Evolutionary conservation across 2,888 invertebrate genomes (phyloP).

Genomic region (Sylvicola cinctus): DNA sequence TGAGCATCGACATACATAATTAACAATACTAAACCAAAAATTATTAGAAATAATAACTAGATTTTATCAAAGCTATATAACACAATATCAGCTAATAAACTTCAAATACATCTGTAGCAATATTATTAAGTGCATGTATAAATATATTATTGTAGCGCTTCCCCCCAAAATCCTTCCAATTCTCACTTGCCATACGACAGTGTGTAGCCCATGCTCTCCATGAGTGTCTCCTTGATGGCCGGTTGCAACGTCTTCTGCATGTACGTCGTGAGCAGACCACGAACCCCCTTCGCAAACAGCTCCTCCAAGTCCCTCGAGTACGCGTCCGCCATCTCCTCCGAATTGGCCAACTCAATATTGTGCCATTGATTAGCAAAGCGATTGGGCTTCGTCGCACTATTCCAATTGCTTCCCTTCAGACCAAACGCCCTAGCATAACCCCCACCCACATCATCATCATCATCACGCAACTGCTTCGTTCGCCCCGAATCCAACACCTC

Average conservation of each 20-base stretch:
- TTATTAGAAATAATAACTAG: too few relatives aligned
- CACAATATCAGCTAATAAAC: too few relatives aligned
- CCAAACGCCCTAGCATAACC: neutral
- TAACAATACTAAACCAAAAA: too few relatives aligned
- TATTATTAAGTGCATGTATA: too few relatives aligned
- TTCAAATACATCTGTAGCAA: too few relatives aligned
- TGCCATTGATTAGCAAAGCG: conserved; percentile 2
- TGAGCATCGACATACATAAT: too few relatives aligned
- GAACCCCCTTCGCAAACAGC: conserved; percentile 63
- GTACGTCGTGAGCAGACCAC: conserved; percentile 57
- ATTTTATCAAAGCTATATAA: too few relatives aligned
- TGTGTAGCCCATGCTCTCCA: conserved; percentile 75
- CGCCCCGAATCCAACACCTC: conserved; percentile 17
- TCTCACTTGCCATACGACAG: conserved; percentile 56
- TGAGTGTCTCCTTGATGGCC: conserved; percentile 66
- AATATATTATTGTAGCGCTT: too few relatives aligned
- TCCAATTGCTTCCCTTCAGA: neutral
- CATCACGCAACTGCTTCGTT: conserved; percentile 14
- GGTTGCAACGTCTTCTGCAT: conserved; percentile 70
- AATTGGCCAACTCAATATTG: conserved; percentile 7
- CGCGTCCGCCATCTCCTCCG: conserved; percentile 36
- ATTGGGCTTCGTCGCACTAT: neutral
- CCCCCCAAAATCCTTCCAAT: neutral
- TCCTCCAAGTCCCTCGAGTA: conserved; percentile 67
- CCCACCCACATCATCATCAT: neutral